phyloP scores from a whole-genome alignment of 2,888 invertebrate genomes.

The Troilus luridus region DNA sequence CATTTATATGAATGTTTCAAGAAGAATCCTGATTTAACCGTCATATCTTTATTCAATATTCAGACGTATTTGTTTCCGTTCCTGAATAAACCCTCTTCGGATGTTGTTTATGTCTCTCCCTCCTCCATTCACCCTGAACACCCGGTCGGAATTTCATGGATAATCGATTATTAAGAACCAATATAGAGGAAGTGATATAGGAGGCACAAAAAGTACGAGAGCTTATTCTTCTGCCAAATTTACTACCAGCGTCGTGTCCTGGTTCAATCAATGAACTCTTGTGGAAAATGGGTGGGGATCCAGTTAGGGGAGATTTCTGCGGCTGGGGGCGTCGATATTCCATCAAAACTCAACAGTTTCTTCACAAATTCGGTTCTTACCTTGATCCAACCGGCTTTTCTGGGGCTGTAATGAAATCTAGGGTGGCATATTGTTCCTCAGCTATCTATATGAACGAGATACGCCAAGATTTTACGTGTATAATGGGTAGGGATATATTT shows the following conservation, averaged over 20 bases:
- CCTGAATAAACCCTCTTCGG: neutral
- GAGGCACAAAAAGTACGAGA: neutral
- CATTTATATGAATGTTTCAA: neutral
- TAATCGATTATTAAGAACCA: slow-evolving; percentile 19
- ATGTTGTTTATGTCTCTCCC: neutral
- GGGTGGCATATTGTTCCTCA: too few relatives aligned
- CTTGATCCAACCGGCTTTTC: neutral
- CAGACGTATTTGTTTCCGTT: neutral
- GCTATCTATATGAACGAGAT: too few relatives aligned
- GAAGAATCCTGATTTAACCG: neutral
- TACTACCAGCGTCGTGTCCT: neutral
- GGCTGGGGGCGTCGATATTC: neutral
- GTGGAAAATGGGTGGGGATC: slow-evolving; percentile 24
- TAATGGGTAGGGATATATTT: too few relatives aligned
- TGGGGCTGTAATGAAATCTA: neutral
- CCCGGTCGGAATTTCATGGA: neutral
- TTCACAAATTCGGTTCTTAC: neutral
- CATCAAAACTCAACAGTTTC: slow-evolving; percentile 30
- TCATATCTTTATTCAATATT: neutral
- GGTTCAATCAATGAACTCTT: slow-evolving; percentile 27
- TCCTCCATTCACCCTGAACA: neutral
- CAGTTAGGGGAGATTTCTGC: neutral
- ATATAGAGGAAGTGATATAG: neutral
- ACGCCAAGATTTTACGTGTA: too few relatives aligned
- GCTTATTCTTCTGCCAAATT: slow-evolving; percentile 3